Base-by-base conservation (phyloP, 2,888 invertebrate genomes). In the Hyppa rectilinea region DNA sequence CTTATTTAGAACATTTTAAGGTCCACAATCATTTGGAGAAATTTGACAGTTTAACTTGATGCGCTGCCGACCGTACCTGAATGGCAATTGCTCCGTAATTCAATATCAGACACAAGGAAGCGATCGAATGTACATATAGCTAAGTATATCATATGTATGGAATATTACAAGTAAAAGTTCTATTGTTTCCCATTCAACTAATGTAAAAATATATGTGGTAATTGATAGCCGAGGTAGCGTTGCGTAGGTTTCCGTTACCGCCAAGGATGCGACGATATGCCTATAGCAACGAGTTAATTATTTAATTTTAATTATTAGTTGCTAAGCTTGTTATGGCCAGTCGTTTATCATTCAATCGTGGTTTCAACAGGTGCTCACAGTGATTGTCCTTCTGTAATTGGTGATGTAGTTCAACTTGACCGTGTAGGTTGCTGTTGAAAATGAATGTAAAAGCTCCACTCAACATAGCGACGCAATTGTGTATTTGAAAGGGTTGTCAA, bases 191-290 rank as follows among this genome's bases (percentile, higher is more conserved):
- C 53, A 67, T 68, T 61, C 26, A 47, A 40, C 3, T 29, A 23
- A 10, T 55, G 23, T 20, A 58, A 66, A 61, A 61, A 53, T 31
- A 62, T 53, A 66, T 78, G 72, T 69, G 29, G 69, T 75, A 78
- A 63, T 55, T 77, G 31, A 70, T 49, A 77, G 26, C 40, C 59
- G 59, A 71, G 61, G 66, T 17, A 36, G 62, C 40, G 34, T 80
- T 79, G 66, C 75, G 58, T 68, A 38, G n/a, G 26, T 65, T 82
- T 81, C 81, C 78, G 75, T 70, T 78, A 63, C 69, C 34, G 14
- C 68, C 81, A 84, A 81, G 78, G 77, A 78, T 63, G 50, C 50
- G 71, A 60, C 36, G 53, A 59, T 53, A 63, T n/a, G 70, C 55
- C 31, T 52, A 34, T 36, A 55, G 43, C 34, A 40, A 59, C 36